Percentiles rank a stretch among this genome's conserved stretches.
These are phyloP conservation scores for Protonemura montana DNA, from an alignment of 2,888 invertebrate species.

Conservation along the genomic window DNA sequence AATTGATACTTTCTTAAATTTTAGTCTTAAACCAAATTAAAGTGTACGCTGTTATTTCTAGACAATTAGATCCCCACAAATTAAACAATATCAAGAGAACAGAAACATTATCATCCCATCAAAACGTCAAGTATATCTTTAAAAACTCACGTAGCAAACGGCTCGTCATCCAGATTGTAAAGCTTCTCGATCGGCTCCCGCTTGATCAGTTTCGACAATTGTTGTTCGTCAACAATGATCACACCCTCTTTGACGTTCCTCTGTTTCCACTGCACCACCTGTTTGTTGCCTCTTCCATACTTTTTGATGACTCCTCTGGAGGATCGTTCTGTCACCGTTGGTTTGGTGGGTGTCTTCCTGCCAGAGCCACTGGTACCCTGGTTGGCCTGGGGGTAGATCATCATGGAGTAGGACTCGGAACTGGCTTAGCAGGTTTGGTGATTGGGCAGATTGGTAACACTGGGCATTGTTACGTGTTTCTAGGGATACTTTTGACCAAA, in stretches of 20 bases:
- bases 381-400: slow-evolving; percentile 40
- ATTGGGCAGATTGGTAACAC: neutral
- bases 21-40: no score
- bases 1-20: no score
- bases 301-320: slow-evolving; percentile 44
- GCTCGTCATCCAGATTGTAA: slow-evolving; percentile 62
- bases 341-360: slow-evolving; percentile 25
- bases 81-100: no score
- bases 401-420: no score
- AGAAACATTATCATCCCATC: neutral
- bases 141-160: slow-evolving; percentile 61
- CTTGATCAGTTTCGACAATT: slow-evolving; percentile 61
- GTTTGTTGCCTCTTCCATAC: slow-evolving; percentile 28
- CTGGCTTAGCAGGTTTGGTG: neutral
- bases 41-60: no score
- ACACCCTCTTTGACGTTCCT: slow-evolving; percentile 61
- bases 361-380: slow-evolving; percentile 23
- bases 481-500: no score
- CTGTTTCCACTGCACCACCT: slow-evolving; percentile 60
- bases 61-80: no score
- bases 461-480: neutral
- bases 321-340: neutral
- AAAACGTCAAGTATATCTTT: neutral
- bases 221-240: slow-evolving; percentile 60
- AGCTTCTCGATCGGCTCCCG: slow-evolving; percentile 63